phyloP scores from a whole-genome alignment of 1,140 invertebrate genomes.

The Drosophila tani region DNA sequence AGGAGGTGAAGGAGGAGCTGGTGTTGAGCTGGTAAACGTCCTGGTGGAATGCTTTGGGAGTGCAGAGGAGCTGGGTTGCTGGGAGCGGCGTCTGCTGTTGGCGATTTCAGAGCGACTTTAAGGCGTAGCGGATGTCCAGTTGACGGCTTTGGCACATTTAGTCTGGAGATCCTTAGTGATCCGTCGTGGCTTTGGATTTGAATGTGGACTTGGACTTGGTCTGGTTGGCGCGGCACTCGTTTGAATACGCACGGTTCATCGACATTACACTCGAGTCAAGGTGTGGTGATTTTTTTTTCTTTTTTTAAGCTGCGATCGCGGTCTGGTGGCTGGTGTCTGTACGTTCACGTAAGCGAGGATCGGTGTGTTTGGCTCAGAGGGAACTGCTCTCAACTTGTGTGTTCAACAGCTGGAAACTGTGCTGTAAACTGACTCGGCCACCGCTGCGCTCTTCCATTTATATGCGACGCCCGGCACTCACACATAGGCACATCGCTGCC shows the following conservation, averaged over 20 bases:
- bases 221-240: conserved; percentile 66
- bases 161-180: conserved; percentile 7
- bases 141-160: conserved; percentile 64
- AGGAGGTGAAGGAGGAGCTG: neutral
- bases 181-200: conserved; percentile 19
- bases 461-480: conserved; percentile 42
- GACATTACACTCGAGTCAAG: conserved; percentile 78
- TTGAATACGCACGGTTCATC: conserved; percentile 75
- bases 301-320: conserved; percentile 27
- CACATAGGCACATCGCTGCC: conserved; percentile 8
- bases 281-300: conserved; percentile 29
- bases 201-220: conserved; percentile 16
- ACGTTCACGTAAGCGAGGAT: conserved; percentile 39
- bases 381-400: conserved; percentile 55
- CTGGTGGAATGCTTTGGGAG: neutral
- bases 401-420: conserved; percentile 82
- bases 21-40: conserved; percentile 3
- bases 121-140: conserved; percentile 65
- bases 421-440: conserved; percentile 60
- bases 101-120: conserved; percentile 29
- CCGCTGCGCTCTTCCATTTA: conserved; percentile 69
- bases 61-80: neutral
- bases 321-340: conserved; percentile 8
- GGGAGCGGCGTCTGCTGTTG: neutral
- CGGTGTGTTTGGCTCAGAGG: conserved; percentile 10